A percentile compares a stretch with the other conserved stretches of the same genome.
Conservation (phyloP, 2,113 vertebrate species). For the Patagioenas fasciata region DNA sequence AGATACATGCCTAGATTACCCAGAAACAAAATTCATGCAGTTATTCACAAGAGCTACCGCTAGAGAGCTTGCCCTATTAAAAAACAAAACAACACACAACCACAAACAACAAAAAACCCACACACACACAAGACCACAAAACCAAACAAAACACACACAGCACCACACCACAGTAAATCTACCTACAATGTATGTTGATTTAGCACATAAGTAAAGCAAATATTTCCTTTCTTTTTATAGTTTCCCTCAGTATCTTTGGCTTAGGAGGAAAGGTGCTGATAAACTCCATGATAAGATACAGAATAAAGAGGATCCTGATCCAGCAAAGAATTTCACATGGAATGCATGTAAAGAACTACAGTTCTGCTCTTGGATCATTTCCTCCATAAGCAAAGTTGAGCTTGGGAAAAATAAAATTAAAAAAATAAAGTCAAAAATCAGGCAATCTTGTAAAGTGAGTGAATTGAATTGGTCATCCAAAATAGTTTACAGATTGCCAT, state of each 20-base stretch:
- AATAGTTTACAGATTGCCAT: neutral
- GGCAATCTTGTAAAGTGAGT: neutral
- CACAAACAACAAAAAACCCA: neutral
- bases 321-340: neutral
- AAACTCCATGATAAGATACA: neutral
- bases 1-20: neutral
- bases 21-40: neutral
- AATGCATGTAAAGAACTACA: neutral
- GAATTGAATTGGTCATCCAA: neutral
- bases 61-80: neutral
- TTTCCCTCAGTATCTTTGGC: neutral
- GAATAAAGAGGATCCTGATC: neutral
- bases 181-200: neutral
- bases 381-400: neutral
- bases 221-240: neutral
- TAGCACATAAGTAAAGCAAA: neutral
- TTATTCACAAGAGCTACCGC: neutral
- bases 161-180: too few species aligned
- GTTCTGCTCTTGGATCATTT: neutral
- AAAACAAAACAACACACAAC: too few species aligned
- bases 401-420: neutral
- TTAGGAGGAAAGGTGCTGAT: neutral
- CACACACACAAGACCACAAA: too few species aligned
- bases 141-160: too few species aligned
- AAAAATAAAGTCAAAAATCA: neutral